phyloP scores from a whole-genome alignment of 2,888 invertebrate genomes.

The Chloromyia formosa region DNA sequence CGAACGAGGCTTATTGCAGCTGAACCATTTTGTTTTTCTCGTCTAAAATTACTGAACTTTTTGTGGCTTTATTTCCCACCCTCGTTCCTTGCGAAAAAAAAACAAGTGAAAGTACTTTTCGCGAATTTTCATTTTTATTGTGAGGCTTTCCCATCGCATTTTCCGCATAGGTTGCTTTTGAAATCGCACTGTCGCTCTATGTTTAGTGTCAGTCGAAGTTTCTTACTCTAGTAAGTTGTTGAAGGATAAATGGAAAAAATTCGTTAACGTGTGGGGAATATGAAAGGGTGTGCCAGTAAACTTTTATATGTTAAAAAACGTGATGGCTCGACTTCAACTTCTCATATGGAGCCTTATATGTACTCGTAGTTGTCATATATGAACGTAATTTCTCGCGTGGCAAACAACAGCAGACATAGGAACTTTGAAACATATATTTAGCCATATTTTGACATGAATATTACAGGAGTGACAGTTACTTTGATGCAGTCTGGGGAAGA shows the following conservation, averaged over 20 bases:
- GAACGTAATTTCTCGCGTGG: no score
- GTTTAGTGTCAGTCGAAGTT: neutral
- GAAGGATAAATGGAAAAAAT: slow-evolving; percentile 11
- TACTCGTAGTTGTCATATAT: no score
- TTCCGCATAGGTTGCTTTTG: neutral
- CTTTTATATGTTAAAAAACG: slow-evolving; percentile 13
- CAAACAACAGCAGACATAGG: no score
- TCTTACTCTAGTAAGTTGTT: neutral
- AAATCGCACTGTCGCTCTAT: slow-evolving; percentile 4
- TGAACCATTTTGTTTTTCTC: neutral
- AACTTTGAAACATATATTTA: no score
- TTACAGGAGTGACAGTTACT: no score
- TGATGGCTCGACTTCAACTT: slow-evolving; percentile 17
- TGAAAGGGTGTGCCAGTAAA: slow-evolving; percentile 19
- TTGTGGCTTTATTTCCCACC: no score
- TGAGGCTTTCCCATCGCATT: no score
- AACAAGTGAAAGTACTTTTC: neutral
- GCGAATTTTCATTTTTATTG: neutral
- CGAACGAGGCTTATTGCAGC: neutral
- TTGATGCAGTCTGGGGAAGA: no score
- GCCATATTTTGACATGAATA: no score
- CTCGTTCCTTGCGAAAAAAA: neutral
- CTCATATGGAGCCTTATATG: neutral
- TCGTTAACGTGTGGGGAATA: slow-evolving; percentile 6
- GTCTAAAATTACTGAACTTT: slow-evolving; percentile 26